Evolutionary conservation across 2,797 vertebrate genomes (phyloP).

Genomic region (Spheniscus humboldti): DNA sequence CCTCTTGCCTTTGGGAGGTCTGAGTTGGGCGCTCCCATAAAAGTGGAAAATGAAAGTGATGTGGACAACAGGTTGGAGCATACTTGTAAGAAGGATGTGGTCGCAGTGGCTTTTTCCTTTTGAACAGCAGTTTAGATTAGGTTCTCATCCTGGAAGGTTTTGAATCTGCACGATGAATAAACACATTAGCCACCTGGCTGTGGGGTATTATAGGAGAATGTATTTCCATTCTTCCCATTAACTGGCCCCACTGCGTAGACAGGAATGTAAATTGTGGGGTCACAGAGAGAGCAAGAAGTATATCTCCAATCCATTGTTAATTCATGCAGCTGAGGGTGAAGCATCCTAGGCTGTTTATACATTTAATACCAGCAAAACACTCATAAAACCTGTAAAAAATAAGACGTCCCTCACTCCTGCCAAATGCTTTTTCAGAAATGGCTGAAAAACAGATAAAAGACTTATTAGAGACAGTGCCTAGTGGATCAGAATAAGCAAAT

Average conservation of each 20-base stretch:
- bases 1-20: not conserved
- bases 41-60: not conserved
- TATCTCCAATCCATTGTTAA: not conserved
- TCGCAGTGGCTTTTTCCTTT: not conserved
- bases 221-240: not conserved
- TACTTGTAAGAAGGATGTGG: not conserved
- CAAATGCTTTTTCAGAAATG: not conserved
- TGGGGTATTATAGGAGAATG: not conserved
- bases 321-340: not conserved
- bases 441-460: not conserved
- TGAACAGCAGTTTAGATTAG: not conserved
- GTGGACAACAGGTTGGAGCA: not conserved
- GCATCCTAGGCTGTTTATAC: not conserved
- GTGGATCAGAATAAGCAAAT: not conserved
- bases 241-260: not conserved
- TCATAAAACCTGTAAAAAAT: not conserved
- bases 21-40: not conserved
- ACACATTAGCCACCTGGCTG: not conserved
- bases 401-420: not conserved
- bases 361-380: not conserved
- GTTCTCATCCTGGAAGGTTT: not conserved
- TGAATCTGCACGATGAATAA: not conserved
- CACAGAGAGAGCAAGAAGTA: not conserved
- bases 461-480: not conserved
- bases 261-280: not conserved